Evolutionary conservation across 1,140 invertebrate species (phyloP).

Genomic region (Gonatopus flavifemur): DNA sequence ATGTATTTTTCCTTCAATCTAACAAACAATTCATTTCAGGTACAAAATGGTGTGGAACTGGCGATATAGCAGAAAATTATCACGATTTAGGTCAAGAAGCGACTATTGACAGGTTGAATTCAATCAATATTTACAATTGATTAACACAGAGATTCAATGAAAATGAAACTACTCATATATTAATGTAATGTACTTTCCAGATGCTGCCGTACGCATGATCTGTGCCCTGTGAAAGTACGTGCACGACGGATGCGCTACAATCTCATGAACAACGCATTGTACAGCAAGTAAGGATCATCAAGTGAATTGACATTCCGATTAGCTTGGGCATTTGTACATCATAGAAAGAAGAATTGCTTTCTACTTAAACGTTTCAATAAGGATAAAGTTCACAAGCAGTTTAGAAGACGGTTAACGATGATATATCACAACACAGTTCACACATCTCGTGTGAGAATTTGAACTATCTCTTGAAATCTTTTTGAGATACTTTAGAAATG

Average conservation of each 20-base stretch:
- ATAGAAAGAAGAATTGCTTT: too few relatives aligned
- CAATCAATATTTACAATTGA: neutral
- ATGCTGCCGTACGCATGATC: conserved; percentile 84
- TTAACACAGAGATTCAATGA: neutral
- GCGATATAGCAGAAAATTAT: conserved; percentile 80
- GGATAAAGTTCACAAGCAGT: too few relatives aligned
- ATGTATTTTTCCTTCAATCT: neutral
- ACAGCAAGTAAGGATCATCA: conserved; percentile 84
- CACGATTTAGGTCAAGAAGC: conserved; percentile 75
- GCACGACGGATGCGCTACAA: conserved; percentile 76
- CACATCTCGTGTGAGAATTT: too few relatives aligned
- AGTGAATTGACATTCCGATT: too few relatives aligned
- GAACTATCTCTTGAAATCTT: too few relatives aligned
- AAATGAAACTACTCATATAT: neutral
- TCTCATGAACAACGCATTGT: conserved; percentile 79
- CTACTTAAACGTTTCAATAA: too few relatives aligned
- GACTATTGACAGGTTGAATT: conserved; percentile 65
- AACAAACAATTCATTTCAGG: conserved; percentile 66
- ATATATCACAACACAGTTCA: too few relatives aligned
- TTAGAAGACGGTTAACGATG: too few relatives aligned
- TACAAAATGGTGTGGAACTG: conserved; percentile 87
- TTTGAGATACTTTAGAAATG: too few relatives aligned
- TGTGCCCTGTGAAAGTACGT: conserved; percentile 75
- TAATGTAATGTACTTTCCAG: conserved; percentile 33
- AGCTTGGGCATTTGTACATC: too few relatives aligned